Base-by-base conservation (phyloP, 2,888 invertebrate genomes). In the Rhagophthalmus giganteus region DNA sequence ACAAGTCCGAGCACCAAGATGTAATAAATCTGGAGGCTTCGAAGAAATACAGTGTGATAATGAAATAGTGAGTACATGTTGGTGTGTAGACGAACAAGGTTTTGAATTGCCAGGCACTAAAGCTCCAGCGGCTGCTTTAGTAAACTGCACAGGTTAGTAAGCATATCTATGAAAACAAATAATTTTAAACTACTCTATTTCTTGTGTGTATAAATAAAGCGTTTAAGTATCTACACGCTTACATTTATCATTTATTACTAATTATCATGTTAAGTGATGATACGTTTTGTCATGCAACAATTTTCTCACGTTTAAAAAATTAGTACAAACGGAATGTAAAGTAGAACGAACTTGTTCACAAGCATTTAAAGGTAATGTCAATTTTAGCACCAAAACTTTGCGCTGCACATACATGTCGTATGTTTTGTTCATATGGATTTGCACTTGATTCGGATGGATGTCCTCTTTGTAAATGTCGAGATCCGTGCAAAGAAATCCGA, bases 341-440 rank as follows among this genome's bases (percentile, higher is more conserved):
- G 24, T 13, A 9, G 33, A 11, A 11, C 4, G 12, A 25, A 33
- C 25, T 33, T 8, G 9, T 31, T 42, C 31, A 7, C 33, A 26
- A n/a, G n/a, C n/a, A n/a, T n/a, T n/a, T n/a, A n/a, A n/a, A n/a
- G n/a, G n/a, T n/a, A n/a, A n/a, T 38, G 26, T 34, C 8, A 2
- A 11, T 49, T 52, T 11, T 62, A 68, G 79, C 79, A 32, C 86
- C 86, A 0, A 81, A 82, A 16, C 79, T 85, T 1, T 92, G 92
- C 66, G 84, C 88, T 0, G 88, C 88, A 0, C 88, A 88, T 61
- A 87, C 87, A 1, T 92, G 92, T 66, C 82, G 92, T 28, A 92
- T 92, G 92, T 82, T 90, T 56, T 92, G 92, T 63, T 87, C 90
- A 0, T 82, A 89, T 47, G 91, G 90, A 25, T 92, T 92, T 70